These are phyloP conservation scores for Tethya wilhelma DNA, from an alignment of 37 sponge, comb jelly and placozoan genomes.

Conservation along the genomic window DNA sequence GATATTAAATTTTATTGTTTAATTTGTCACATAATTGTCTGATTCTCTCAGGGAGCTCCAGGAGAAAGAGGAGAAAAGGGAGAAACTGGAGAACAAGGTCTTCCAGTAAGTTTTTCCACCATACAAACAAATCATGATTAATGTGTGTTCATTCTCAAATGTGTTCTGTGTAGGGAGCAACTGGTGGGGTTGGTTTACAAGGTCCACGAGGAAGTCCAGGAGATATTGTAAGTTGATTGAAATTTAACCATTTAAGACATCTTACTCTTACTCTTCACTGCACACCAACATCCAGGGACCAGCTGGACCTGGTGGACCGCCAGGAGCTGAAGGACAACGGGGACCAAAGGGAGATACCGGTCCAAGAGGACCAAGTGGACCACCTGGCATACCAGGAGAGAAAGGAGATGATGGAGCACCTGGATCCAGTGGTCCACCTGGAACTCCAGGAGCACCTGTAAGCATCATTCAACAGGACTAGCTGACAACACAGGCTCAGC, in stretches of 20 bases:
- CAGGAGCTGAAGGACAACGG: conserved; percentile 28
- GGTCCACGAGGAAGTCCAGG: conserved; percentile 73
- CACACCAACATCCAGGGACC: conserved; percentile 35
- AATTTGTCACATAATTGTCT: not conserved
- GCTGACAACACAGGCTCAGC: not conserved
- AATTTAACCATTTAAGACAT: not conserved
- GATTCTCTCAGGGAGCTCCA: not conserved
- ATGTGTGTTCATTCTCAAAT: not conserved
- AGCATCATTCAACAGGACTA: not conserved
- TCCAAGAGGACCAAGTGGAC: conserved; percentile 39
- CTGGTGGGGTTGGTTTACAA: conserved; percentile 47
- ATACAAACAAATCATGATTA: not conserved
- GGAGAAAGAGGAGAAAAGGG: conserved; percentile 80
- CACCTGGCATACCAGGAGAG: conserved; percentile 46
- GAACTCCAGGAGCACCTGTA: conserved; percentile 57
- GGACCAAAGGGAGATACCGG: conserved; percentile 64
- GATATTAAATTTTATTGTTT: not conserved
- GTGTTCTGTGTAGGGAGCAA: conserved; percentile 24
- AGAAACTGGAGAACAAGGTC: conserved; percentile 60
- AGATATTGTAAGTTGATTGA: conserved; percentile 24
- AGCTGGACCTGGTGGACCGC: conserved; percentile 41
- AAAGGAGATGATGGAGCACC: conserved; percentile 61
- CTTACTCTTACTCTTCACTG: not conserved
- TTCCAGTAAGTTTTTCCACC: conserved; percentile 31
- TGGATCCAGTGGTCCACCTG: conserved; percentile 52